phyloP scores from a whole-genome alignment of 2,888 invertebrate genomes.

The Rhamnusium bicolor region DNA sequence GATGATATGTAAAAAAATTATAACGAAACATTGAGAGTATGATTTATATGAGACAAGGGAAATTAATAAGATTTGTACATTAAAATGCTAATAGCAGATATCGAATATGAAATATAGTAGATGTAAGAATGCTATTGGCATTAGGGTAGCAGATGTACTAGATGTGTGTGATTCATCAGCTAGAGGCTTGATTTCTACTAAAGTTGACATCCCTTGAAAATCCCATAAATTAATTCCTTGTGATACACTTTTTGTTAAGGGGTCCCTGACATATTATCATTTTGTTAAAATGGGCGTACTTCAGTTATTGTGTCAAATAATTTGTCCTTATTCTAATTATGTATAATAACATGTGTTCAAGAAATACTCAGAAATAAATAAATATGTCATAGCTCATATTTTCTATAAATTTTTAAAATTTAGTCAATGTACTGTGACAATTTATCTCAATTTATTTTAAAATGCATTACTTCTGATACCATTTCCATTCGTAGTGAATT shows the following conservation, averaged over 20 bases:
- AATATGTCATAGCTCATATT: too few relatives aligned
- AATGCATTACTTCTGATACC: too few relatives aligned
- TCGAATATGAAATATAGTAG: slow-evolving; percentile 43
- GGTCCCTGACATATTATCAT: slow-evolving; percentile 13
- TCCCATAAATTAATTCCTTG: slow-evolving; percentile 22
- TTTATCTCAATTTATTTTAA: too few relatives aligned
- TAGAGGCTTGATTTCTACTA: slow-evolving; percentile 39
- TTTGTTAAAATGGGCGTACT: slow-evolving; percentile 20
- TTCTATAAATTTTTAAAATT: too few relatives aligned
- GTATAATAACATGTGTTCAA: too few relatives aligned
- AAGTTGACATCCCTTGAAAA: slow-evolving; percentile 37
- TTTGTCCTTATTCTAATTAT: too few relatives aligned
- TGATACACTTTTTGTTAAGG: slow-evolving; percentile 11
- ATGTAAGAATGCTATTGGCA: slow-evolving; percentile 25
- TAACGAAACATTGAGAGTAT: too few relatives aligned
- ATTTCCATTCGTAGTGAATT: too few relatives aligned
- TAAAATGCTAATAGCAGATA: slow-evolving; percentile 49
- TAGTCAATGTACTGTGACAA: too few relatives aligned
- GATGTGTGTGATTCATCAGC: slow-evolving; percentile 18
- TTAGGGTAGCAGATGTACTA: slow-evolving; percentile 18
- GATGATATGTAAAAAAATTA: too few relatives aligned
- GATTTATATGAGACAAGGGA: slow-evolving; percentile 34
- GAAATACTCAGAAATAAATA: too few relatives aligned
- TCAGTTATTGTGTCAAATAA: neutral
- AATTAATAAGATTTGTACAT: slow-evolving; percentile 48